Base-by-base conservation (phyloP, 2,888 invertebrate species). In the Theretra japonica region DNA sequence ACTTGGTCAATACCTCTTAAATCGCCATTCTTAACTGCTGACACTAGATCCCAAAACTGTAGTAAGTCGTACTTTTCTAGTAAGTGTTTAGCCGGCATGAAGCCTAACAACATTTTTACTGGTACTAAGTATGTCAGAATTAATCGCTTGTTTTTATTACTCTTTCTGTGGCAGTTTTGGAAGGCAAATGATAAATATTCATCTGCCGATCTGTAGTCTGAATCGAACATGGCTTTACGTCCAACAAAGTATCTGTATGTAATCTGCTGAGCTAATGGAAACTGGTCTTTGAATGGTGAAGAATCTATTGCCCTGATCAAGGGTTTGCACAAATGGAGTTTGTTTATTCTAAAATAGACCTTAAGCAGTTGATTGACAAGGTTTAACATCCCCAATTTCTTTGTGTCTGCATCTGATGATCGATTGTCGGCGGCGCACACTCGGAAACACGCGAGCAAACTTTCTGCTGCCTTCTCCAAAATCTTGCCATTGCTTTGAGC, bases 171-270 rank as follows among this genome's bases (percentile, higher is more conserved):
- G 83, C 99, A 99, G 83, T 97, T 97, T 86, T 97, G 96, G 88
- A 99, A 99, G 0, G 99, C 99, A 90, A 97, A 99, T 0, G 98
- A 97, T 28, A 99, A 91, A 84, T 97, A 98, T 85, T 98, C 97
- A 88, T 99, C 99, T 28, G 99, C 99, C 90, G 96, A 96, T 88
- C 97, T 97, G 86, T 99, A 99, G 87, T 99, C 98, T 72, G 98
- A 98, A 90, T 99, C 99, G 88, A 99, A 99, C 98, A 99, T 99
- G 3, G 99, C 98, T 88, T 99, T 99, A 48, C 99, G 95, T 0
- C 99, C 99, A 23, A 99, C 98, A 92, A 98, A 99, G 90, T 99
- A 99, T 85, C 97, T 97, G 90, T 99, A 99, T 0, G 99, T 99
- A 71, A 99, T 98, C 86, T 98, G 97, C 86, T 99, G 99, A 15